Conservation (phyloP, 2,113 vertebrate genomes). For the Chaenocephalus aceratus region DNA sequence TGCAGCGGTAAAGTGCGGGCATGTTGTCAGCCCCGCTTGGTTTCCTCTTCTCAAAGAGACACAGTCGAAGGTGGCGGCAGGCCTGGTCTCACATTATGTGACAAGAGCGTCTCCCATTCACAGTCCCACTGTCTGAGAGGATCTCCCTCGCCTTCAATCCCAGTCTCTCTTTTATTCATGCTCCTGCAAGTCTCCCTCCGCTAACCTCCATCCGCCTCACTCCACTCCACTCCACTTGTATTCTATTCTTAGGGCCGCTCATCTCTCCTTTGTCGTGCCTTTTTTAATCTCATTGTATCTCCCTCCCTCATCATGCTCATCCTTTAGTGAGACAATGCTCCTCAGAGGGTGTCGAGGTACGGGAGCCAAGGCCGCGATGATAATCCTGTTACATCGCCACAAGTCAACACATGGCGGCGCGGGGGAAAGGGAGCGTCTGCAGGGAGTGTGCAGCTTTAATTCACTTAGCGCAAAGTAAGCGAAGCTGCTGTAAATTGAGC, state of each 20-base stretch:
- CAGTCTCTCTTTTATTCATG: conserved; percentile 75
- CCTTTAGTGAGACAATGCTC: conserved; percentile 51
- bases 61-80: conserved; percentile 55
- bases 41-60: conserved; percentile 56
- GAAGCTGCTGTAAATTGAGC: conserved; percentile 34
- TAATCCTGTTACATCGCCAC: conserved; percentile 66
- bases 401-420: conserved; percentile 26
- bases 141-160: conserved; percentile 73
- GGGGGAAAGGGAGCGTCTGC: conserved; percentile 3
- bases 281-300: conserved; percentile 73
- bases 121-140: conserved; percentile 61
- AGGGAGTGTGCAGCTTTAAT: conserved; percentile 46
- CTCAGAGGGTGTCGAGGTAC: conserved; percentile 52
- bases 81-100: conserved; percentile 64
- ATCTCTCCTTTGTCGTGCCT: conserved; percentile 65
- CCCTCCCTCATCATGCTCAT: conserved; percentile 42
- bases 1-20: conserved; percentile 13
- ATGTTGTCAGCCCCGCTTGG: conserved; percentile 55
- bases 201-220: conserved; percentile 1
- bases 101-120: conserved; percentile 66
- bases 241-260: conserved; percentile 72
- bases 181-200: conserved; percentile 41
- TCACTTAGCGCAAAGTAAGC: conserved; percentile 47
- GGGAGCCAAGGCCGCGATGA: conserved; percentile 27
- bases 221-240: conserved; percentile 57